Evolutionary conservation across 2,888 invertebrate species (phyloP), one percentile per base, ranked within the genome.

Genomic region (Abrostola triplasia): DNA sequence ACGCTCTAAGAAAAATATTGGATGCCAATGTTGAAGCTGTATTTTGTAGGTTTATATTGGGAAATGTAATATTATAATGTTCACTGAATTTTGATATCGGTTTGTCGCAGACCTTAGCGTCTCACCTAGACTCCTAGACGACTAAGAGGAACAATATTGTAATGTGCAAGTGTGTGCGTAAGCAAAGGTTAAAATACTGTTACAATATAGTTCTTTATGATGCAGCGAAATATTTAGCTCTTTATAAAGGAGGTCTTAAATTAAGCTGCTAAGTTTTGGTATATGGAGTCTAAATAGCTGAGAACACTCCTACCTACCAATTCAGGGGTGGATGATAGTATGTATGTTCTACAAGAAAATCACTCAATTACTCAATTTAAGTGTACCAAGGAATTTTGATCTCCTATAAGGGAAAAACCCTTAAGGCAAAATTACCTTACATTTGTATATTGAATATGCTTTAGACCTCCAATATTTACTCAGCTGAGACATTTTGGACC

Each of bases 361-460:
- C 1, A 24, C 24, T 48, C n/a, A n/a, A n/a, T n/a, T n/a, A n/a
- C n/a, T n/a, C n/a, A n/a, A 58, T 37, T 12, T 58, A 41, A 38
- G 37, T 44, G 48, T 41, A 44, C 38, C n/a, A 47, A 54, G 36
- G 37, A 49, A 52, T n/a, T 55, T 55, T 48, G 66, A 40, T 49
- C 6, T 24, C 11, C 52, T 37, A 42, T 59, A 67, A 59, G 47
- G 56, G 61, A 38, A 54, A 11, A 2, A 36, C 58, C 58, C 42
- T 36, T 11, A 35, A 47, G 51, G 41, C 67, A 9, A 59, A 63
- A 72, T 72, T 67, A 64, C 56, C 41, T 73, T 61, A 56, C 60
- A 73, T 73, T 68, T 64, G 59, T 68, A 68, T 68, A 72, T 68
- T 68, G 59, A 73, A 72, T 64, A 73, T 61, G 58, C 64, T 68